These are phyloP conservation scores for Molossus molossus DNA, from an alignment of 2,797 vertebrate genomes.

Conservation along the genomic window DNA sequence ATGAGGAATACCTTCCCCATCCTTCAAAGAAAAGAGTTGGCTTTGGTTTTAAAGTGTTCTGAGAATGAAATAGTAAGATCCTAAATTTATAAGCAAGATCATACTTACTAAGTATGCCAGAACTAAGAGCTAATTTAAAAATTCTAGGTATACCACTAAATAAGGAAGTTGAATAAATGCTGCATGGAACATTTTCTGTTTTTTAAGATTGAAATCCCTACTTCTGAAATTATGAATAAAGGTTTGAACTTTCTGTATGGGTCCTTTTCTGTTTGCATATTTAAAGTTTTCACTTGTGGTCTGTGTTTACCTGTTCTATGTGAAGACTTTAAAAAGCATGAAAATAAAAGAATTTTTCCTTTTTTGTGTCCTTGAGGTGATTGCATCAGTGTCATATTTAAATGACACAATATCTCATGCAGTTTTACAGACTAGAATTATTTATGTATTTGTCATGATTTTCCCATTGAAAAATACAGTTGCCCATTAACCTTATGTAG, in stretches of 20 bases:
- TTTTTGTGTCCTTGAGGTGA: slow-evolving; percentile 55
- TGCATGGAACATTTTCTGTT: not conserved
- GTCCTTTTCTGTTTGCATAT: not conserved
- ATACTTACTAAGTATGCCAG: slow-evolving; percentile 16
- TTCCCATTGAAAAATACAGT: slow-evolving; percentile 46
- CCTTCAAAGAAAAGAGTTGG: slow-evolving; percentile 26
- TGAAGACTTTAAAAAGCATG: slow-evolving; percentile 56
- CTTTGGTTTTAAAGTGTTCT: slow-evolving; percentile 55
- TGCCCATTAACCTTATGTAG: not conserved
- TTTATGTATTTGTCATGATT: slow-evolving; percentile 39
- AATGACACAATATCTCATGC: not conserved
- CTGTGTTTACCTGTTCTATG: slow-evolving; percentile 22
- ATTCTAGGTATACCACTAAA: not conserved
- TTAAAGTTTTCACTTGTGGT: slow-evolving; percentile 15
- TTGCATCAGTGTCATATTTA: slow-evolving; percentile 24
- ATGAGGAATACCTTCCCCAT: slow-evolving; percentile 37
- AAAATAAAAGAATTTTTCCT: slow-evolving; percentile 51
- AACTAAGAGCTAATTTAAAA: not conserved
- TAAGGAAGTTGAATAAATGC: slow-evolving; percentile 7
- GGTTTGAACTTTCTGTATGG: not conserved
- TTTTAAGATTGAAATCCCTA: not conserved
- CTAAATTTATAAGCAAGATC: slow-evolving; percentile 16
- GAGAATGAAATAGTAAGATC: slow-evolving; percentile 48
- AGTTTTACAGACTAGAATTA: slow-evolving; percentile 53
- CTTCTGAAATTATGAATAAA: slow-evolving; percentile 65